phyloP scores from a whole-genome alignment of 2,113 vertebrate genomes.

The Paradoxurus hermaphroditus region DNA sequence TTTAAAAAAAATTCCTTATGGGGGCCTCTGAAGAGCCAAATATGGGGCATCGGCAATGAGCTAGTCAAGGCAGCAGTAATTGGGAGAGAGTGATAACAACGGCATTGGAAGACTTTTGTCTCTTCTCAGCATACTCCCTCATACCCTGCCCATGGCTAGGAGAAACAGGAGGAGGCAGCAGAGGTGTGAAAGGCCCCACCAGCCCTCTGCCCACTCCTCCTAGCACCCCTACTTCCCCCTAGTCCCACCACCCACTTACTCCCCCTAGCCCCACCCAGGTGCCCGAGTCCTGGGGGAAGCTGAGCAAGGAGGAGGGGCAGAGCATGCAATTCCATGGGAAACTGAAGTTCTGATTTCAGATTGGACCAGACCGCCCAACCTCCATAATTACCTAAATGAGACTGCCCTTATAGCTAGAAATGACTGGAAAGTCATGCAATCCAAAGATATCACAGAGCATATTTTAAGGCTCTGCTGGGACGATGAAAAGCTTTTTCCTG shows the following conservation, averaged over 20 bases:
- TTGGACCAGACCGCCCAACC: background rate
- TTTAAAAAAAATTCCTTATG: conserved; percentile 59
- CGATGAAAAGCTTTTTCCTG: background rate
- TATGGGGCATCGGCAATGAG: background rate
- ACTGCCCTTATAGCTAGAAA: background rate
- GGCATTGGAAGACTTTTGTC: background rate
- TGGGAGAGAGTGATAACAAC: background rate
- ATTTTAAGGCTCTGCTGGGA: background rate
- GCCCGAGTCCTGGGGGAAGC: background rate
- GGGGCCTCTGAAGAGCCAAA: background rate
- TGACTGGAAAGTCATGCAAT: background rate
- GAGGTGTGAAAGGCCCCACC: background rate
- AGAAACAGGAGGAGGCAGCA: background rate
- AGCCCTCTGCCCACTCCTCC: background rate
- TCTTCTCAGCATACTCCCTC: background rate
- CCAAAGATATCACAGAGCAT: background rate
- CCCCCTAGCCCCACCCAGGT: too few relatives aligned
- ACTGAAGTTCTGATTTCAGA: background rate
- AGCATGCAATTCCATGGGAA: background rate
- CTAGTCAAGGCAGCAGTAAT: background rate
- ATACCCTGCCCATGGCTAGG: too few relatives aligned
- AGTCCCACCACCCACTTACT: too few relatives aligned
- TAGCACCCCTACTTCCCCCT: too few relatives aligned
- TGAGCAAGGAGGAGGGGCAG: background rate
- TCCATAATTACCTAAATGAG: background rate